Percentiles rank a stretch among this genome's conserved stretches.
phyloP scores from a whole-genome alignment of 2,888 invertebrate species.

The Empis livida region DNA sequence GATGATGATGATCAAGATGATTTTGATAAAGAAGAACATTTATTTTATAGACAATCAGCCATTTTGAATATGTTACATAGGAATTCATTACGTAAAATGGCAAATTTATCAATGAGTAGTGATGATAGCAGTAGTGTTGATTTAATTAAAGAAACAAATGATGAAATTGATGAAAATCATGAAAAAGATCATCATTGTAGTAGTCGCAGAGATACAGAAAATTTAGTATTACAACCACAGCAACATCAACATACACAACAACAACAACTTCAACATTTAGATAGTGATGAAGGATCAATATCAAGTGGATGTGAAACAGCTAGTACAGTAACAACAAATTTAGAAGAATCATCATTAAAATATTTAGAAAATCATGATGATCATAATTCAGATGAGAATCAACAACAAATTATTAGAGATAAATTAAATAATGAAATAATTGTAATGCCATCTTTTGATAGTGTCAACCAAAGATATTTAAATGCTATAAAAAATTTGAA shows the following conservation, averaged over 20 bases:
- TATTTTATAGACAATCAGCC: constrained; percentile 31
- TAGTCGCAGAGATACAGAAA: constrained; percentile 3
- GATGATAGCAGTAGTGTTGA: constrained; percentile 23
- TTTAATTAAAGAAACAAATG: constrained; percentile 8
- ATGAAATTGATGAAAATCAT: neutral
- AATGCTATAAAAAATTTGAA: too few species aligned
- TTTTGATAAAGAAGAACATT: constrained; percentile 24
- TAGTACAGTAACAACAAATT: constrained; percentile 50
- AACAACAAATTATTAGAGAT: too few species aligned
- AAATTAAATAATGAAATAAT: too few species aligned
- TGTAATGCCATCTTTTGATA: too few species aligned
- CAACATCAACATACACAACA: constrained; percentile 16
- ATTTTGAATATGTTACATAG: constrained; percentile 32
- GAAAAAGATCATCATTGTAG: constrained; percentile 13
- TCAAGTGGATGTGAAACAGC: constrained; percentile 73
- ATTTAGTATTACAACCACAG: constrained; percentile 9
- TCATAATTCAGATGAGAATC: constrained; percentile 6
- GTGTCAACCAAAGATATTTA: too few species aligned
- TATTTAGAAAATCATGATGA: constrained; percentile 16
- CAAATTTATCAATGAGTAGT: constrained; percentile 20
- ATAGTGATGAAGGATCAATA: constrained; percentile 62
- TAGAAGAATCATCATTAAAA: constrained; percentile 29
- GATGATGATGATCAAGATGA: constrained; percentile 26
- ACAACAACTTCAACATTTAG: constrained; percentile 27
- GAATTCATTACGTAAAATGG: constrained; percentile 30